phyloP scores from a whole-genome alignment of 2,888 invertebrate genomes.

The Nomada ruficornis region DNA sequence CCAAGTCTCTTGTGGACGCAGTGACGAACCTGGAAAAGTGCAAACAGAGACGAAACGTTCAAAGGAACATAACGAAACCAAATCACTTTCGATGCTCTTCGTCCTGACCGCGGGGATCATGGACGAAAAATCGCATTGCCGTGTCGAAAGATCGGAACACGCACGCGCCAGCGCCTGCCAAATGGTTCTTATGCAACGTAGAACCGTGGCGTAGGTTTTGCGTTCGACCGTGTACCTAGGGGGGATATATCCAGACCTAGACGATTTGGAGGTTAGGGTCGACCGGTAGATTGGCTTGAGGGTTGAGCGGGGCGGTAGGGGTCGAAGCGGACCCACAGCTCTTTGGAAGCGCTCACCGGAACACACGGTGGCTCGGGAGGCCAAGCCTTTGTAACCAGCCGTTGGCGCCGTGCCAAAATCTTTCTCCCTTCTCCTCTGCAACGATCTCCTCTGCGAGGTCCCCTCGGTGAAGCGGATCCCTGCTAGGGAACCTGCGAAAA shows the following conservation, averaged over 20 bases:
- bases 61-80: too few species aligned
- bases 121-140: conserved; percentile 46
- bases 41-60: too few species aligned
- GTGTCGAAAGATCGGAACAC: conserved; percentile 31
- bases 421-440: neutral
- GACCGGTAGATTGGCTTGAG: conserved; percentile 43
- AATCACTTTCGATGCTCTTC: neutral
- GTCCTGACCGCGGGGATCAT: neutral
- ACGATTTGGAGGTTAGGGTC: conserved; percentile 66
- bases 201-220: conserved; percentile 18
- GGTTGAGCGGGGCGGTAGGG: conserved; percentile 4
- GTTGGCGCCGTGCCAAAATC: conserved; percentile 81
- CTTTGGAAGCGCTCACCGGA: conserved; percentile 38
- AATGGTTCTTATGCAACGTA: conserved; percentile 34
- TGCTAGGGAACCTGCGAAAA: conserved; percentile 80
- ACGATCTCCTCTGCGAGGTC: conserved; percentile 67
- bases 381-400: conserved; percentile 75
- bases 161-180: conserved; percentile 45
- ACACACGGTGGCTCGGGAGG: conserved; percentile 42
- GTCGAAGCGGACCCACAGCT: conserved; percentile 44
- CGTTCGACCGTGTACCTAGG: neutral
- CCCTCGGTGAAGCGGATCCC: conserved; percentile 70
- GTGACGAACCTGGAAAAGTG: too few species aligned
- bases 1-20: too few species aligned
- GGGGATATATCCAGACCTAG: conserved; percentile 24